Evolutionary conservation across 1,140 invertebrate species (phyloP).

Genomic region (Saccostrea echinata): DNA sequence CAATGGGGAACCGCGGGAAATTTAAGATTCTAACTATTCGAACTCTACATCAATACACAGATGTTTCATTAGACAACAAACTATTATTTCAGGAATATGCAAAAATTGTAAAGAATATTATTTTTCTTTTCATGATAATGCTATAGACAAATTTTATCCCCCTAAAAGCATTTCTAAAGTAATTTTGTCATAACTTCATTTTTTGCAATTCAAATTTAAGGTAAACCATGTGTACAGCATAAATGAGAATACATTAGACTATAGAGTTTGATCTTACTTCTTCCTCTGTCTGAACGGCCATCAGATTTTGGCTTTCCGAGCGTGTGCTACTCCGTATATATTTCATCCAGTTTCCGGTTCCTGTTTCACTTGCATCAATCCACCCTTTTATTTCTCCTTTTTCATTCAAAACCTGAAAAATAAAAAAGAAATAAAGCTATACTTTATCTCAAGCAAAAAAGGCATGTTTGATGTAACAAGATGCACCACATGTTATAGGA

Average conservation of each 20-base stretch:
- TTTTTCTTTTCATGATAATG: slow-evolving; percentile 30
- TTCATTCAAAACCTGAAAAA: slow-evolving; percentile 86
- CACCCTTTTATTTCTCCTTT: slow-evolving; percentile 87
- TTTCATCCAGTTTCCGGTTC: slow-evolving; percentile 88
- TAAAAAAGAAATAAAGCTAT: slow-evolving; percentile 12
- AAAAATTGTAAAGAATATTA: not conserved
- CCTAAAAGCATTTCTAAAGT: slow-evolving; percentile 4
- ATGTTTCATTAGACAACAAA: slow-evolving; percentile 15
- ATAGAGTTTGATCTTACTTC: slow-evolving; percentile 59
- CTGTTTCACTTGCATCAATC: slow-evolving; percentile 88
- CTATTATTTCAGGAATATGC: slow-evolving; percentile 2
- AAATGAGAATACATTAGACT: not conserved
- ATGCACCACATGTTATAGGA: not conserved
- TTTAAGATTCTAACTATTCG: slow-evolving; percentile 23
- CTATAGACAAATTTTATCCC: not conserved
- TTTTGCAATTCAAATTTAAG: not conserved
- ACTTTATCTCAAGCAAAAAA: not conserved
- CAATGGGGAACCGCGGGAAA: slow-evolving; percentile 11
- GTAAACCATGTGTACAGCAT: not conserved
- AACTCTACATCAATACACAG: slow-evolving; percentile 14
- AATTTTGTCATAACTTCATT: slow-evolving; percentile 6
- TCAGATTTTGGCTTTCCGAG: slow-evolving; percentile 79
- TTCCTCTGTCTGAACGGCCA: slow-evolving; percentile 85
- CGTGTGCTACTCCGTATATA: slow-evolving; percentile 84
- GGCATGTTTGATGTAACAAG: not conserved